Conservation (phyloP, 2,797 vertebrate species). For the Echiichthys vipera region DNA sequence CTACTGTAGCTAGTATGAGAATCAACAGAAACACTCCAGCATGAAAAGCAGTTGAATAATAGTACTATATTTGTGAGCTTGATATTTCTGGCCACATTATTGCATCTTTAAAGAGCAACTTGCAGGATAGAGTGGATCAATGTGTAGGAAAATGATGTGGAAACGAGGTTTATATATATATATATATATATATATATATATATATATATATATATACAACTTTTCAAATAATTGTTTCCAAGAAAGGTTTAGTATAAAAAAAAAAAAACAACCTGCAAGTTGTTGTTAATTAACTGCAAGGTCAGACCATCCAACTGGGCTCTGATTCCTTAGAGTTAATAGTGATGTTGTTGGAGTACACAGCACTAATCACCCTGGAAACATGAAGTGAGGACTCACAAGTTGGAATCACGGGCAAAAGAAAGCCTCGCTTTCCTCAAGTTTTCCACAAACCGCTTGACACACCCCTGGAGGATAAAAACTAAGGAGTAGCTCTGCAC, state of each 20-base stretch:
- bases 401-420: conserved; percentile 11
- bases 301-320: not conserved
- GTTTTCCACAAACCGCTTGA: conserved; percentile 36
- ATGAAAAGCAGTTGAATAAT: not conserved
- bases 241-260: too few species aligned
- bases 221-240: too few species aligned
- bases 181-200: too few species aligned
- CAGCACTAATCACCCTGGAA: conserved; percentile 19
- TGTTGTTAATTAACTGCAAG: too few species aligned
- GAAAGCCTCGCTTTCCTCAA: conserved; percentile 28
- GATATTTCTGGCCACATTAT: not conserved
- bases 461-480: conserved; percentile 20
- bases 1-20: conserved; percentile 11
- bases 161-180: too few species aligned
- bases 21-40: not conserved
- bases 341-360: not conserved
- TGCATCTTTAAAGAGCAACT: not conserved
- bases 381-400: conserved; percentile 9
- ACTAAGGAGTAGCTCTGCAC: not conserved
- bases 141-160: too few species aligned
- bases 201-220: too few species aligned
- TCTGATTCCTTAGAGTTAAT: conserved; percentile 6
- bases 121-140: too few species aligned
- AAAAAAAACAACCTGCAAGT: too few species aligned
- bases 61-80: not conserved